Evolutionary conservation across 2,888 invertebrate species (phyloP), one percentile per base, ranked within the genome.

Genomic region (Monoplex corrugatus): DNA sequence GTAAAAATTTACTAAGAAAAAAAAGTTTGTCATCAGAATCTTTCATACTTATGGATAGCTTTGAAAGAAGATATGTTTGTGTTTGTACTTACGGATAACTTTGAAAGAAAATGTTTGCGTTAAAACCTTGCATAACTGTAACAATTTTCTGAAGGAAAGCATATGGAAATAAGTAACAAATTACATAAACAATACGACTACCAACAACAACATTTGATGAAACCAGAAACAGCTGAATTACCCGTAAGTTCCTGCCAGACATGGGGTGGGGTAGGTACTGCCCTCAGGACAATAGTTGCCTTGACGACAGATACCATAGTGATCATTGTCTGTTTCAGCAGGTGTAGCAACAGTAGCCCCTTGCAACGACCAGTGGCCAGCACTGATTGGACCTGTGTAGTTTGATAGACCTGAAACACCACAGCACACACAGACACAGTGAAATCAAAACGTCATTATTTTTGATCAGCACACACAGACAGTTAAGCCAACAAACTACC

Each of bases 221-320:
- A 50, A 50, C 50, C 50, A 50, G 38, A 78, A n/a, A 35, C n/a
- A n/a, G n/a, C n/a, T n/a, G n/a, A n/a, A n/a, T 43, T 92, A 95
- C 95, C 95, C 95, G 89, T 94, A 95, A 6, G 94, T 95, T 80
- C 95, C 95, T 19, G 92, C 90, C 3, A 95, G 95, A 87, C 95
- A 95, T 0, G 95, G 93, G 16, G 87, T 92, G 13, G 94, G 94
- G 16, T 90, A 88, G 23, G 91, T 87, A 38, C 93, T 93, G 19
- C 93, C 94, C 87, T 92, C 92, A 6, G 93, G 94, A 90, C 95
- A 95, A 89, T 95, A 95, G 90, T 91, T 93, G 0, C 95, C 95
- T 85, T 93, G 94, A 0, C 94, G 94, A 92, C 95, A 95, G 23
- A 93, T 90, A 1, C 95, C 95, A n/a, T 89, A 91, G 45, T 92